A percentile compares a stretch with the other conserved stretches of the same genome.
phyloP scores from a whole-genome alignment of 2,797 vertebrate species.

The Dryobates pubescens region DNA sequence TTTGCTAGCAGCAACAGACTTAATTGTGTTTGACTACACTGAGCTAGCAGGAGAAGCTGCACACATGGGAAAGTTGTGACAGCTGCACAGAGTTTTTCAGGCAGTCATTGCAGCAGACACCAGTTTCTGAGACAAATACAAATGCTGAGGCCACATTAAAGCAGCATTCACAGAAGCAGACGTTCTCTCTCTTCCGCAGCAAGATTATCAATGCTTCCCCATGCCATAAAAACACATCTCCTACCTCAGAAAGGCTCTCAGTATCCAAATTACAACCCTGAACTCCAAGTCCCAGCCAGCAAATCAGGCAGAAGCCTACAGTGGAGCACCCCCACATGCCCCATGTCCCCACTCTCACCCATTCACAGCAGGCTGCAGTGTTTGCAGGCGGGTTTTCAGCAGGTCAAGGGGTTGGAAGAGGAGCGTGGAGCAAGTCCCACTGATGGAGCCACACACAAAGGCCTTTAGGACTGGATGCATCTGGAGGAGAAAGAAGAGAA shows the following conservation, averaged over 20 bases:
- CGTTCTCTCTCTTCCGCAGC: neutral
- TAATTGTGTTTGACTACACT: neutral
- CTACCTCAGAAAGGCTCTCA: neutral
- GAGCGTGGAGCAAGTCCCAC: slow-evolving; percentile 93
- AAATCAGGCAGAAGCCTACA: neutral
- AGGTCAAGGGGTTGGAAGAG: slow-evolving; percentile 96
- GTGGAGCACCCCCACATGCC: neutral
- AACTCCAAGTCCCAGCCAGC: neutral
- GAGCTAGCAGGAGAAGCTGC: neutral
- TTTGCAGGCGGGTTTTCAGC: slow-evolving; percentile 93
- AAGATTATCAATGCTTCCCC: neutral
- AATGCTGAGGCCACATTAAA: neutral
- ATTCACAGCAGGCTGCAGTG: slow-evolving; percentile 81
- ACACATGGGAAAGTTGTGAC: neutral
- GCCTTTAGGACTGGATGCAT: slow-evolving; percentile 93
- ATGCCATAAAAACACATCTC: neutral
- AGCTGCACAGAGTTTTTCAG: neutral
- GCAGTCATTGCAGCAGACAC: neutral
- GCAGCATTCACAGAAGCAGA: neutral
- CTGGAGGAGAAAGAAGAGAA: slow-evolving; percentile 64
- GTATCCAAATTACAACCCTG: neutral
- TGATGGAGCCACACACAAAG: slow-evolving; percentile 94
- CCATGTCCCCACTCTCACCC: slow-evolving; percentile 74
- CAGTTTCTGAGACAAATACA: neutral
- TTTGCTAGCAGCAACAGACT: neutral